Base-by-base conservation (phyloP, 30 jellyfish, hydroid and myxozoan genomes). In the Mastigias papua region DNA sequence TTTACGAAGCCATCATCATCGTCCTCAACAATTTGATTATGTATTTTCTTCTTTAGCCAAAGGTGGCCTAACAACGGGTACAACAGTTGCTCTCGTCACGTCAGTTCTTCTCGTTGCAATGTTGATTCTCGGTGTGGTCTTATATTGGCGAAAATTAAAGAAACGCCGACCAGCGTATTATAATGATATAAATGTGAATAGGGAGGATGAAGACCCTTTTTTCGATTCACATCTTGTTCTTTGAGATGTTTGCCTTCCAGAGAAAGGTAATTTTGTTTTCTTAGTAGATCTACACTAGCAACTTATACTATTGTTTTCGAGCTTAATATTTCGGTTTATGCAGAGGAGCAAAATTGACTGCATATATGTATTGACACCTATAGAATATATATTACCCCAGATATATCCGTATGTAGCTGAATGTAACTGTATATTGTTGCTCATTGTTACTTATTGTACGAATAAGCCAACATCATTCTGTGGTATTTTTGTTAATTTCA, bases 101-200 rank as follows among this genome's bases (percentile, higher is more conserved):
- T 75, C 87, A 17, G 89, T 86, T 27, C n/a, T 86, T 8, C 37
- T 86, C 61, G 73, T 66, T 13, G 49, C 63, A 7, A 49, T 74
- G 0, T 68, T 74, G 82, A 27, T 67, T 7, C 63, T 75, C 48
- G 91, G 91, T 29, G 31, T 86, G 57, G 17, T 86, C 19, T 80
- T 67, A 1, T 86, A 86, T 63, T 86, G 95, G 84, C 95, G 95
- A 10, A 62, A 35, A 48, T 37, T 86, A 32, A 86, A 75, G 76
- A 61, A 46, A 28, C 54, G 79, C 22, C 71, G 90, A 11, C 95
- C 95, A 20, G 75, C 87, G 27, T 86, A 86, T 75, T 86, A 86
- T 84, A 86, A 86, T 48, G 95, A 86, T 78, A 86, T 86, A 58
- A 60, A 54, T 32, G 81, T 86, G 28, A 86, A 86, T 46, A 48